Conservation (phyloP, 1,140 invertebrate genomes). For the Solenopsis invicta region DNA sequence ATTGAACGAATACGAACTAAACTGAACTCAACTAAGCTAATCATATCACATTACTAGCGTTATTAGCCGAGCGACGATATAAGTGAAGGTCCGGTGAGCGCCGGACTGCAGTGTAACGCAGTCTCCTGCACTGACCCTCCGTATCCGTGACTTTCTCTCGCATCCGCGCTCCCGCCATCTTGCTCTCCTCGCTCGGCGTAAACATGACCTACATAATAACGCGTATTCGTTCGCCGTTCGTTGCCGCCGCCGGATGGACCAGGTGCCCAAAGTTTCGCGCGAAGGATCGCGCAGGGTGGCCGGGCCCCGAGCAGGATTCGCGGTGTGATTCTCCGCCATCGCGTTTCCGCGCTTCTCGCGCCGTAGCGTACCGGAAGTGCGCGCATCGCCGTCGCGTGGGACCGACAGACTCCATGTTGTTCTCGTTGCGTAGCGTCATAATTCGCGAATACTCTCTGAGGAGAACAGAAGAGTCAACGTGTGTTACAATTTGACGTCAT, state of each 20-base stretch:
- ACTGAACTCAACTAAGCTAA: slow-evolving; percentile 87
- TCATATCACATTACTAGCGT: slow-evolving; percentile 87
- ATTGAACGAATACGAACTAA: slow-evolving; percentile 87
- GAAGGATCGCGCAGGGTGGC: no score
- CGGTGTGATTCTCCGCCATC: slow-evolving; percentile 35
- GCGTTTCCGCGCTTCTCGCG: slow-evolving; percentile 20
- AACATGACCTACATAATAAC: slow-evolving; percentile 44
- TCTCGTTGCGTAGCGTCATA: not conserved
- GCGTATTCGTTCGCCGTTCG: not conserved
- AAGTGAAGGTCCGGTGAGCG: slow-evolving; percentile 86
- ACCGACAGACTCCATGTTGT: not conserved
- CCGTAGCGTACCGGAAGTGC: slow-evolving; percentile 20
- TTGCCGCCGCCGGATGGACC: not conserved
- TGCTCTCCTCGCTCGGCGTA: not conserved
- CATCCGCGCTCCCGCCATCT: slow-evolving; percentile 30
- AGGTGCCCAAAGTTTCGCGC: slow-evolving; percentile 6
- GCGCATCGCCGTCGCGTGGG: not conserved
- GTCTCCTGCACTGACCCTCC: slow-evolving; percentile 85
- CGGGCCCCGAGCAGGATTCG: no score
- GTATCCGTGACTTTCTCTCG: slow-evolving; percentile 72
- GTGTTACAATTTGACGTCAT: no score
- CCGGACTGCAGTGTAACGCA: slow-evolving; percentile 76
- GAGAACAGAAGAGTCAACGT: no score
- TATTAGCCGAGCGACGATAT: slow-evolving; percentile 86
- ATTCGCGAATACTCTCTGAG: no score